Evolutionary conservation across 2,888 invertebrate genomes (phyloP), one percentile per base, ranked within the genome.

Genomic region (Pandemis cinnamomeana): DNA sequence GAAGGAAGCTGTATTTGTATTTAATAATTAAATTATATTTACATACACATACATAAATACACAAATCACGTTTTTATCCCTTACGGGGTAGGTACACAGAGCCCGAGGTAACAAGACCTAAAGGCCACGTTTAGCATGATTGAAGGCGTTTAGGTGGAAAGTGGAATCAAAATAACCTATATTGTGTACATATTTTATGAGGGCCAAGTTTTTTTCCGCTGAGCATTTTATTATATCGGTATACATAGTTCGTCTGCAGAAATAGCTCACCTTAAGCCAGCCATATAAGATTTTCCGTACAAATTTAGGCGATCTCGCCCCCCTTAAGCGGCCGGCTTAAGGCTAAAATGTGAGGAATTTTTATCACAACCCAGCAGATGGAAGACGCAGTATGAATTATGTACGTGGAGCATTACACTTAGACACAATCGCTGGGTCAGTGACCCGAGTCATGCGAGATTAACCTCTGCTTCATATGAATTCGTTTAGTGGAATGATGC

Each of bases 331-430:
- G 80, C 76, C 77, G 76, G 81, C 81, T 82, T 82, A 84, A 77
- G 82, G 82, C 79, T 80, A 82, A 86, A 87, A 89, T 89, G 87
- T 82, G 79, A 80, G 86, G 88, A 88, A 87, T 91, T 91, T 90
- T 90, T 88, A 89, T 89, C 83, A 84, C 85, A 83, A 82, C 80
- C 79, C 80, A 76, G 78, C 82, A 80, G 81, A 84, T 83, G 83
- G 83, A 76, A 83, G 79, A 76, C 80, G 81, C 81, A 78, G 75
- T 81, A 91, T 91, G 90, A 91, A 92, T 92, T 89, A 92, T 92
- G 89, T 86, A 88, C 87, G 81, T 80, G 79, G 15, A 15, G 15
- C 62, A 48, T 68, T 46, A 55, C 63, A 41, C 72, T 44, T 46
- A 67, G 67, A 71, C 67, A 63, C 69, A 36, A 60, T 66, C 10